These are phyloP conservation scores for Enteromius thamalakanensis DNA, from an alignment of 2,797 vertebrate species.

Conservation along the genomic window DNA sequence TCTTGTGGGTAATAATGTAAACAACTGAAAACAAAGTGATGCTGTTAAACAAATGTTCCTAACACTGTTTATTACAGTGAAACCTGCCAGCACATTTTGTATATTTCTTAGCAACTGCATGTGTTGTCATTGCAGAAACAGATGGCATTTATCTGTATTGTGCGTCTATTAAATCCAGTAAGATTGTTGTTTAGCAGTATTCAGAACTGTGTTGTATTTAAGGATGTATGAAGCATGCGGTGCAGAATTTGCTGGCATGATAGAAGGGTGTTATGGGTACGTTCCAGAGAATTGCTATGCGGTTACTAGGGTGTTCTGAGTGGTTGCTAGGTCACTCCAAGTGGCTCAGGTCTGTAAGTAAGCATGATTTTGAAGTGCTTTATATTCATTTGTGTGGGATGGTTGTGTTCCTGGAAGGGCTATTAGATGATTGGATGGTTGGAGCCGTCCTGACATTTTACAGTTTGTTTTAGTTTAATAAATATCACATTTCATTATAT, in stretches of 20 bases:
- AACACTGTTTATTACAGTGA: neutral
- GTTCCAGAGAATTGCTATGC: neutral
- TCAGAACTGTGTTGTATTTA: neutral
- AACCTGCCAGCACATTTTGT: constrained; percentile 27
- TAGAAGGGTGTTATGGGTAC: neutral
- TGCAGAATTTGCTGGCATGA: neutral
- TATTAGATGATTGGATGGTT: neutral
- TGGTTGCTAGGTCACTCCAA: neutral
- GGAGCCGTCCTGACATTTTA: neutral
- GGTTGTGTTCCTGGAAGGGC: neutral
- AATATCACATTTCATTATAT: neutral
- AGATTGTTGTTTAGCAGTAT: neutral
- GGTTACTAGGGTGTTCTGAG: neutral
- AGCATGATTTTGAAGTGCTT: neutral
- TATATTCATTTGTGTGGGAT: neutral
- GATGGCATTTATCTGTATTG: constrained; percentile 24
- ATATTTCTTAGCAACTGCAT: neutral
- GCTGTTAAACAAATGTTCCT: constrained; percentile 3
- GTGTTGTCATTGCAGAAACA: constrained; percentile 25
- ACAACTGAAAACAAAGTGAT: constrained; percentile 16
- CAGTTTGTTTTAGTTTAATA: neutral
- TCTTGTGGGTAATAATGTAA: constrained; percentile 19
- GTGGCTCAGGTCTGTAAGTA: neutral
- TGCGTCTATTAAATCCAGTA: neutral
- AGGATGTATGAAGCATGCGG: neutral